phyloP scores from a whole-genome alignment of 2,113 vertebrate genomes.

The Ictidomys tridecemlineatus region DNA sequence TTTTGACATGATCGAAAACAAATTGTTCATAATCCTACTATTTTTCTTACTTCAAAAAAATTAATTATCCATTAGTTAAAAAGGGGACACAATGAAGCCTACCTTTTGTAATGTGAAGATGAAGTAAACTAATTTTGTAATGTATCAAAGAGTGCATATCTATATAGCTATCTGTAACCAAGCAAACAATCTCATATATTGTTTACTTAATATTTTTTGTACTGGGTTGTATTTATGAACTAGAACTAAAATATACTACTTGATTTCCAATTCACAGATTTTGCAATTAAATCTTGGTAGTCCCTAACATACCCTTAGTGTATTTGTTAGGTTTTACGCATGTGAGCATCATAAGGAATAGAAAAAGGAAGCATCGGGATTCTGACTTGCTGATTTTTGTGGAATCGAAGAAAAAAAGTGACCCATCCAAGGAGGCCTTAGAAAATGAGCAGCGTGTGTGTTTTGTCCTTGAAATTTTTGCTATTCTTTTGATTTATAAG shows the following conservation, averaged over 20 bases:
- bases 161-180: not conserved
- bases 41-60: slow-evolving; percentile 9
- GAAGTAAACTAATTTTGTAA: not conserved
- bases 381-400: not conserved
- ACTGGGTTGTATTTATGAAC: not conserved
- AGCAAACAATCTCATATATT: not conserved
- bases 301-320: not conserved
- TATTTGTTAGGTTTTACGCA: not conserved
- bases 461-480: slow-evolving; percentile 78
- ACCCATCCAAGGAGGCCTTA: not conserved
- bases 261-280: not conserved
- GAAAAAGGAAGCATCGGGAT: not conserved
- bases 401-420: slow-evolving; percentile 38
- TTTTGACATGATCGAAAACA: not conserved
- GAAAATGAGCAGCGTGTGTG: slow-evolving; percentile 46
- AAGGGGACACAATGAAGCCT: not conserved
- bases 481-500: slow-evolving; percentile 84
- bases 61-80: not conserved
- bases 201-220: not conserved
- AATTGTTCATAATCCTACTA: not conserved
- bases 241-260: not conserved
- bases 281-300: not conserved
- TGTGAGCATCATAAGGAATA: not conserved
- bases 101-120: slow-evolving; percentile 13
- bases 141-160: not conserved